phyloP scores from a whole-genome alignment of 2,888 invertebrate species.

The Aricia artaxerxes region DNA sequence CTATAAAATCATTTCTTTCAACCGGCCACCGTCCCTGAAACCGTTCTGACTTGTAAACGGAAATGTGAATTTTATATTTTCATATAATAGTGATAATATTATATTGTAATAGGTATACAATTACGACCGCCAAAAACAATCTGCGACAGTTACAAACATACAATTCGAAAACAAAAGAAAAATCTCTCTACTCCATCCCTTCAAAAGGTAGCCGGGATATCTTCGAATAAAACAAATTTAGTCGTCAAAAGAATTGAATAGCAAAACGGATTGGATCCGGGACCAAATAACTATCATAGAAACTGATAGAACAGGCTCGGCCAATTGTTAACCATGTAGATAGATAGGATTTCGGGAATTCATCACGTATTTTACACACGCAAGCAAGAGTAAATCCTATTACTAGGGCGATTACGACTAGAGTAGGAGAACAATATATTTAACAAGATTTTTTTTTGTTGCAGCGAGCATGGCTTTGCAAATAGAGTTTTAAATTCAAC shows the following conservation, averaged over 20 bases:
- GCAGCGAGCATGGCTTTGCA: neutral
- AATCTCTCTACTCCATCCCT: neutral
- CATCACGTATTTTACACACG: slow-evolving; percentile 18
- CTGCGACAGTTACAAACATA: neutral
- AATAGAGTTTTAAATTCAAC: neutral
- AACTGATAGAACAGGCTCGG: slow-evolving; percentile 49
- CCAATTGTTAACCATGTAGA: slow-evolving; percentile 39
- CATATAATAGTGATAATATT: no score
- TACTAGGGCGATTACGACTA: neutral
- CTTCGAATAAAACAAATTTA: slow-evolving; percentile 26
- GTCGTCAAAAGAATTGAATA: slow-evolving; percentile 43
- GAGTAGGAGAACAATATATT: neutral
- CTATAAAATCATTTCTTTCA: no score
- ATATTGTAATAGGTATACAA: no score
- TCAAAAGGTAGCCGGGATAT: neutral
- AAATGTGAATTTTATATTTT: no score
- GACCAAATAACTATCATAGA: slow-evolving; percentile 60
- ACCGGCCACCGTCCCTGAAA: no score
- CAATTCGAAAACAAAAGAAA: neutral
- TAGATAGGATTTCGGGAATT: slow-evolving; percentile 29
- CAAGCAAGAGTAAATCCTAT: neutral
- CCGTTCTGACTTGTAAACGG: no score
- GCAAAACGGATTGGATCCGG: slow-evolving; percentile 44
- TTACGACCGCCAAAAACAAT: neutral
- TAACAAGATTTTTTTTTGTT: neutral